Percentiles rank a stretch among this genome's conserved stretches.
These are phyloP conservation scores for Lagopus leucura DNA, from an alignment of 2,113 vertebrate genomes.

Conservation along the genomic window DNA sequence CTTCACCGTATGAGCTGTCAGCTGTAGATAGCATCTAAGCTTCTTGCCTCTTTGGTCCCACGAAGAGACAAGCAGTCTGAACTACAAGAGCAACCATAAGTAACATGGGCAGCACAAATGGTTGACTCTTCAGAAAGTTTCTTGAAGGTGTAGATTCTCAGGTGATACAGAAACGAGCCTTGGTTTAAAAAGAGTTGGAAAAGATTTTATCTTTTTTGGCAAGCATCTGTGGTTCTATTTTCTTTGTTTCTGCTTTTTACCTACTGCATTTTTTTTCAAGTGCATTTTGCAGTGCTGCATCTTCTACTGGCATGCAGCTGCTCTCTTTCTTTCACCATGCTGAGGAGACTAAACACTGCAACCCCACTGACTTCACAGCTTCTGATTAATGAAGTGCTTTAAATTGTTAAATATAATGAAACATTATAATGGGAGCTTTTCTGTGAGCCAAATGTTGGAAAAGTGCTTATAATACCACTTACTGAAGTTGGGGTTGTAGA, in stretches of 20 bases:
- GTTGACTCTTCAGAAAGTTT: background rate
- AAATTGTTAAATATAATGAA: background rate
- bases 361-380: background rate
- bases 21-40: background rate
- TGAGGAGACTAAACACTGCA: background rate
- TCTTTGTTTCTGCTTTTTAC: background rate
- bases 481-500: background rate
- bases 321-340: background rate
- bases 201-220: background rate
- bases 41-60: background rate
- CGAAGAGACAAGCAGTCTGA: background rate
- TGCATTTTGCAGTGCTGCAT: background rate
- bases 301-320: background rate
- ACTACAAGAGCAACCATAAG: background rate
- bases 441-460: background rate
- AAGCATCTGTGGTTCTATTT: background rate
- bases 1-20: background rate
- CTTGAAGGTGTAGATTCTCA: background rate
- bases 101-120: background rate
- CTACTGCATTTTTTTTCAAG: background rate
- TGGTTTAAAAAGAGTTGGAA: background rate
- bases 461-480: background rate
- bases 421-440: background rate
- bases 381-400: constrained; percentile 4
- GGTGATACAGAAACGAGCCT: background rate